Percentiles rank a stretch among this genome's conserved stretches.
Conservation (phyloP, 2,113 vertebrate genomes). For the Periophthalmus modestus region DNA sequence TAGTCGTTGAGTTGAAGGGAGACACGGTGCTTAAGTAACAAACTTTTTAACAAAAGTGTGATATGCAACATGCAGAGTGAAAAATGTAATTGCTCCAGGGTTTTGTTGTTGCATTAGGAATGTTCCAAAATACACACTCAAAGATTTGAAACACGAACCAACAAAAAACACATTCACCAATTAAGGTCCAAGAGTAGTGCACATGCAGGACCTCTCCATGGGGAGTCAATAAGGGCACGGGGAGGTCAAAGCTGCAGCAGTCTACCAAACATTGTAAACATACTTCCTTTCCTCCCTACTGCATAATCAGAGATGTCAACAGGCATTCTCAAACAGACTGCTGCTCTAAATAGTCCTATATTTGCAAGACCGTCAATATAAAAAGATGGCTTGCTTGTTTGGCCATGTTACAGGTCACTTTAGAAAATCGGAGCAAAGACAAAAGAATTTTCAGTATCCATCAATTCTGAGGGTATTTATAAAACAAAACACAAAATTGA, state of each 20-base stretch:
- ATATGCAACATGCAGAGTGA: constrained; percentile 28
- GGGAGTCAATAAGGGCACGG: constrained; percentile 58
- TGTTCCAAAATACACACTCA: constrained; percentile 50
- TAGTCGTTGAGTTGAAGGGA: constrained; percentile 35
- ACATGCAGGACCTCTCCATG: constrained; percentile 51
- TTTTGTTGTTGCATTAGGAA: constrained; percentile 68
- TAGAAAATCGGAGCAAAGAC: not conserved
- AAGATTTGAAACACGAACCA: constrained; percentile 23
- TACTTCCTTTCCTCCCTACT: constrained; percentile 65
- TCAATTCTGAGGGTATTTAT: not conserved
- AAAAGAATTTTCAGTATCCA: not conserved
- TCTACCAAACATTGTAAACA: constrained; percentile 74
- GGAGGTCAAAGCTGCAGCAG: constrained; percentile 72
- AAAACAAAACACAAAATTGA: too few relatives aligned
- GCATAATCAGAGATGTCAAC: constrained; percentile 69
- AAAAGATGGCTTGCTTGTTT: not conserved
- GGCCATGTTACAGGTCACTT: constrained; percentile 4
- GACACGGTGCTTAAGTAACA: constrained; percentile 43
- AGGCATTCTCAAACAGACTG: constrained; percentile 53
- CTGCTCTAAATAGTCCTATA: constrained; percentile 44
- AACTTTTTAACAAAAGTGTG: constrained; percentile 56
- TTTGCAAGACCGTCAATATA: constrained; percentile 9
- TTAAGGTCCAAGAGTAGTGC: constrained; percentile 59
- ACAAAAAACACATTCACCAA: constrained; percentile 54
- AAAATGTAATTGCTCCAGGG: constrained; percentile 63